Conservation (phyloP, 2,888 invertebrate genomes). For the Limnephilus lunatus region DNA sequence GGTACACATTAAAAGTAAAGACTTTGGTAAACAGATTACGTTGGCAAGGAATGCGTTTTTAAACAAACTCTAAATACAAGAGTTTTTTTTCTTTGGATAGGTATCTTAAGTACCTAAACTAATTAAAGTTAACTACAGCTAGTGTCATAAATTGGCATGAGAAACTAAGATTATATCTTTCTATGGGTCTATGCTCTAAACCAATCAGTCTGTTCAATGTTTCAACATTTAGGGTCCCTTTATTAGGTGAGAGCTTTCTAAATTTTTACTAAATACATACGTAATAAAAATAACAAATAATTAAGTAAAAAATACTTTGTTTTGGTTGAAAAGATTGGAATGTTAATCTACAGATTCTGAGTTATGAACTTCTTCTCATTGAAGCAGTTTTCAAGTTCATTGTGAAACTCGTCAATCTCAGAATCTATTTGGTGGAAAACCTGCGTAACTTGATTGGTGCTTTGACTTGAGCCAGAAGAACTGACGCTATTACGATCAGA, state of each 20-base stretch:
- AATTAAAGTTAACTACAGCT: neutral
- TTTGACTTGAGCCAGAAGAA: conserved; percentile 29
- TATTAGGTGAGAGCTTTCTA: too few relatives aligned
- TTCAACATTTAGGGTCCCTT: too few relatives aligned
- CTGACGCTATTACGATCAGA: conserved; percentile 67
- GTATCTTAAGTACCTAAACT: neutral
- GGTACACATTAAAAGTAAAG: neutral
- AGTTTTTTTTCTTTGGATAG: neutral
- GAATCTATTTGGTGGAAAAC: conserved; percentile 73
- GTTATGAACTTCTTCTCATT: conserved; percentile 75
- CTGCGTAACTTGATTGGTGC: conserved; percentile 36
- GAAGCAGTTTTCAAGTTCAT: conserved; percentile 76
- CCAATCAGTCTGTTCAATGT: too few relatives aligned
- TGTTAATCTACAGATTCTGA: conserved; percentile 72
- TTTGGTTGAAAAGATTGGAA: neutral
- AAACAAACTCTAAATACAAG: neutral
- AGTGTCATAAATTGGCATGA: neutral
- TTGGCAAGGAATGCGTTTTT: neutral
- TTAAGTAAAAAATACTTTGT: neutral
- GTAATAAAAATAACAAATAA: neutral
- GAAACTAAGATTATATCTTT: neutral
- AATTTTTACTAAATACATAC: too few relatives aligned
- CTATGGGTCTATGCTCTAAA: neutral
- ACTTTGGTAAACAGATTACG: conserved; percentile 3
- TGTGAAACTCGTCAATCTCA: conserved; percentile 76